phyloP scores from a whole-genome alignment of 2,888 invertebrate species.

The Ceratothoa steindachneri region DNA sequence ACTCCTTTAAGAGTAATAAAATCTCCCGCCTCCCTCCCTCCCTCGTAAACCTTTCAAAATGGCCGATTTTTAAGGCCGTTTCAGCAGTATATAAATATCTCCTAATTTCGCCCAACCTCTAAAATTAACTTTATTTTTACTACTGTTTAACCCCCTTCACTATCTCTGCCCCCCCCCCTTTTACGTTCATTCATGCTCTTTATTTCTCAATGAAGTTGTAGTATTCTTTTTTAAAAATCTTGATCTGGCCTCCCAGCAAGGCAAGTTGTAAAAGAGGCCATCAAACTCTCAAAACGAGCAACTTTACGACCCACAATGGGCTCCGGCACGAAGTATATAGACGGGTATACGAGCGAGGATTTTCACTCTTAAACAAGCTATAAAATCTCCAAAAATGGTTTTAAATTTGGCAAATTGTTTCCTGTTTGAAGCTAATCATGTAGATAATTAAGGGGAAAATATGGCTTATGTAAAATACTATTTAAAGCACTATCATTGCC shows the following conservation, averaged over 20 bases:
- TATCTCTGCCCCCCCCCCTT: not conserved
- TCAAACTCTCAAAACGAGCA: constrained; percentile 5
- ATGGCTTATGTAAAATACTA: not conserved
- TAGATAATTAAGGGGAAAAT: constrained; percentile 3
- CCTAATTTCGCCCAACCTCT: not conserved
- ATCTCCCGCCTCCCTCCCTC: constrained; percentile 1
- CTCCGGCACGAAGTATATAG: not conserved
- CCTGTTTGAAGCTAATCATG: constrained; percentile 5
- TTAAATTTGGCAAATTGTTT: constrained; percentile 12
- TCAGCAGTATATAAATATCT: not conserved
- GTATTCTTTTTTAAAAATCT: constrained; percentile 3
- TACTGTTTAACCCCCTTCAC: not conserved
- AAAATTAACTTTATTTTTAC: not conserved
- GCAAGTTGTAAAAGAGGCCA: constrained; percentile 11
- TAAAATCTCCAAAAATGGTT: not conserved
- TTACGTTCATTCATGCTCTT: constrained; percentile 4
- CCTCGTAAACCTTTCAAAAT: constrained; percentile 10
- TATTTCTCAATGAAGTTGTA: constrained; percentile 13
- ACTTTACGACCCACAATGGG: constrained; percentile 15
- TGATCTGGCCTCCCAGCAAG: constrained; percentile 5
- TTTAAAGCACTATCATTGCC: not conserved
- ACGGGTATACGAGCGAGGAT: not conserved
- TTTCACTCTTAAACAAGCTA: constrained; percentile 14
- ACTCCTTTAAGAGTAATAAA: constrained; percentile 10
- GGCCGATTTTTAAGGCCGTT: constrained; percentile 10